Evolutionary conservation across 2,113 vertebrate genomes (phyloP).

Genomic region (Percina caprodes): DNA sequence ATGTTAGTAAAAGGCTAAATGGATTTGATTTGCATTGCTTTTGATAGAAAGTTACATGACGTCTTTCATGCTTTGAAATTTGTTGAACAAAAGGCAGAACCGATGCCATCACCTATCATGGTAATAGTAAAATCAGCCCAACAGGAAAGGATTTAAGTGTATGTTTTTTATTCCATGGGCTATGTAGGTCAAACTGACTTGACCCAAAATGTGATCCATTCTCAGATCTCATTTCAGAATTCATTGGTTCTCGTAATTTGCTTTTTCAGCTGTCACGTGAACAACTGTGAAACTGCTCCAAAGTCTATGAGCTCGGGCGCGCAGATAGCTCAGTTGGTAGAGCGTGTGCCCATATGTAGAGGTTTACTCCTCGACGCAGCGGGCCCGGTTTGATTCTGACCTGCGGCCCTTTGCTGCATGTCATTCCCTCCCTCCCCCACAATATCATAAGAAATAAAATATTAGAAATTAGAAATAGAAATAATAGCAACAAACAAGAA

Average conservation of each 20-base stretch:
- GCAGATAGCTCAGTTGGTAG: no score
- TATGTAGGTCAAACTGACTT: background rate
- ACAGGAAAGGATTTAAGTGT: background rate
- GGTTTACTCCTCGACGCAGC: no score
- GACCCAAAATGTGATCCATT: background rate
- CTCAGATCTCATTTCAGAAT: no score
- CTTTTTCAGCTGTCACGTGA: background rate
- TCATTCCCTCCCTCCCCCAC: background rate
- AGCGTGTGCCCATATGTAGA: no score
- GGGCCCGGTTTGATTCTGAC: no score
- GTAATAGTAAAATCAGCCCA: background rate
- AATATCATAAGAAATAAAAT: background rate
- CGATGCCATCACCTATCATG: background rate
- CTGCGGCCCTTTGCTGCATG: no score
- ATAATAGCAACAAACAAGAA: background rate
- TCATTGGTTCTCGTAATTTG: background rate
- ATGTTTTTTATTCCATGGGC: background rate
- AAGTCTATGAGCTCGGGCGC: background rate
- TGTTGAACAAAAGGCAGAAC: slow-evolving; percentile 1
- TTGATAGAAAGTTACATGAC: background rate
- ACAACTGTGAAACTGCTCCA: background rate
- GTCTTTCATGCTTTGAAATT: slow-evolving; percentile 16
- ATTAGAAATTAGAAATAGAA: no score
- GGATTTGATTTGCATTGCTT: background rate
- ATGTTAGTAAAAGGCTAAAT: background rate